A percentile compares a stretch with the other conserved stretches of the same genome.
Evolutionary conservation across 2,888 invertebrate genomes (phyloP).

Genomic region (Rhingia rostrata): DNA sequence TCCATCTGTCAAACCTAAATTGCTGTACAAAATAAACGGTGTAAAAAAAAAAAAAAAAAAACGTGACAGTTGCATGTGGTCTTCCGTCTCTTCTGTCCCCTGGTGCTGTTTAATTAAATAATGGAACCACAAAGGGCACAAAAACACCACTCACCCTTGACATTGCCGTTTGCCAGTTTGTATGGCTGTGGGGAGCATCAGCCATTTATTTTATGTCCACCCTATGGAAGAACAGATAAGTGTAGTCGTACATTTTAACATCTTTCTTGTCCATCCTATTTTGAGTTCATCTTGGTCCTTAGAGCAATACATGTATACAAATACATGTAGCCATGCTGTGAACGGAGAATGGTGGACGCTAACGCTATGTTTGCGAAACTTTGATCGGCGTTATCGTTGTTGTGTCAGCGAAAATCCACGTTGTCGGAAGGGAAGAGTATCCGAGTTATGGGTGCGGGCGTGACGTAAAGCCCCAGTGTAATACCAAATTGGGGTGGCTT

Average conservation of each 20-base stretch:
- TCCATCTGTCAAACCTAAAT: conserved; percentile 70
- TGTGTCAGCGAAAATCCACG: conserved; percentile 66
- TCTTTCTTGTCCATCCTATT: conserved; percentile 32
- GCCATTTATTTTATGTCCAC: conserved; percentile 62
- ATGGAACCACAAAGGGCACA: conserved; percentile 59
- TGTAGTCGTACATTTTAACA: conserved; percentile 52
- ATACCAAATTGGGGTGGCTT: conserved; percentile 1
- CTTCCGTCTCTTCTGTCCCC: conserved; percentile 10
- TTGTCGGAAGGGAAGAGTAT: not conserved
- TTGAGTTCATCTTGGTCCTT: conserved; percentile 37
- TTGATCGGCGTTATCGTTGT: conserved; percentile 70
- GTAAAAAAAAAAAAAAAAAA: conserved; percentile 32
- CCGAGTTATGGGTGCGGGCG: conserved; percentile 26
- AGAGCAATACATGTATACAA: conserved; percentile 4
- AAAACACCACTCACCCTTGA: conserved; percentile 70
- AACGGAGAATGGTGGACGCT: conserved; percentile 25
- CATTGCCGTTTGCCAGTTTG: conserved; percentile 49
- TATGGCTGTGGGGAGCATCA: conserved; percentile 36
- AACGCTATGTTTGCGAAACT: conserved; percentile 50
- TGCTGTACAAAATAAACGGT: too few species aligned
- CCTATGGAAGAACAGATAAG: conserved; percentile 58
- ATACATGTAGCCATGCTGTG: conserved; percentile 9
- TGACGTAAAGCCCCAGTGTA: conserved; percentile 14
- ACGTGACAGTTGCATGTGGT: conserved; percentile 49
- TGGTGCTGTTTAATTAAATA: conserved; percentile 59